These are phyloP conservation scores for Drosophila bocqueti DNA, from an alignment of 1,140 invertebrate species.

Conservation along the genomic window DNA sequence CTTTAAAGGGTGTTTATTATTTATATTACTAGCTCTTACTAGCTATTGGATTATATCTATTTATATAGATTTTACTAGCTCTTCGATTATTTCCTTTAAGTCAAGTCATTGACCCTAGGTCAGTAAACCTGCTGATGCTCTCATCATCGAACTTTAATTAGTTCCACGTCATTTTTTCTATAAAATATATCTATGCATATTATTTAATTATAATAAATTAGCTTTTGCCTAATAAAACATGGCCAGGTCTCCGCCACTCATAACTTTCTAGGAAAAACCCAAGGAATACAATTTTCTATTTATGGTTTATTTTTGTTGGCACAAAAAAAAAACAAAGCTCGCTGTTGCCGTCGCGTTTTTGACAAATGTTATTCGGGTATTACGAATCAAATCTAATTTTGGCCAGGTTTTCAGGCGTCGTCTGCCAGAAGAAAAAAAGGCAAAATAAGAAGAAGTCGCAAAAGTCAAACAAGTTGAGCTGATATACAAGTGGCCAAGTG, in stretches of 20 bases:
- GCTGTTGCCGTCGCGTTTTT: constrained; percentile 22
- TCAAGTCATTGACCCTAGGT: constrained; percentile 38
- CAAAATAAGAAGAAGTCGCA: constrained; percentile 19
- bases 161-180: background rate
- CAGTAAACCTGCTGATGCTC: constrained; percentile 26
- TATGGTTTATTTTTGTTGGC: constrained; percentile 40
- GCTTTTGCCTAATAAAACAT: constrained; percentile 10
- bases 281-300: constrained; percentile 42
- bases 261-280: constrained; percentile 50
- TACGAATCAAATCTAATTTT: constrained; percentile 81
- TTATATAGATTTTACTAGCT: background rate
- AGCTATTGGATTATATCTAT: background rate
- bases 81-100: constrained; percentile 4
- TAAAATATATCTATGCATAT: constrained; percentile 1
- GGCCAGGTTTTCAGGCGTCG: constrained; percentile 54
- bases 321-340: constrained; percentile 21
- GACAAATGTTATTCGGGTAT: constrained; percentile 64
- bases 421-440: constrained; percentile 33
- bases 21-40: background rate
- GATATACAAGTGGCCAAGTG: constrained; percentile 1
- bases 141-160: constrained; percentile 24
- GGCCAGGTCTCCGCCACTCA: constrained; percentile 13
- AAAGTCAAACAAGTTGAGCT: constrained; percentile 45
- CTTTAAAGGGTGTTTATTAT: background rate
- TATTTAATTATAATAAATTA: constrained; percentile 27